Conservation (phyloP, 2,888 invertebrate species). For the Orthosia gothica region DNA sequence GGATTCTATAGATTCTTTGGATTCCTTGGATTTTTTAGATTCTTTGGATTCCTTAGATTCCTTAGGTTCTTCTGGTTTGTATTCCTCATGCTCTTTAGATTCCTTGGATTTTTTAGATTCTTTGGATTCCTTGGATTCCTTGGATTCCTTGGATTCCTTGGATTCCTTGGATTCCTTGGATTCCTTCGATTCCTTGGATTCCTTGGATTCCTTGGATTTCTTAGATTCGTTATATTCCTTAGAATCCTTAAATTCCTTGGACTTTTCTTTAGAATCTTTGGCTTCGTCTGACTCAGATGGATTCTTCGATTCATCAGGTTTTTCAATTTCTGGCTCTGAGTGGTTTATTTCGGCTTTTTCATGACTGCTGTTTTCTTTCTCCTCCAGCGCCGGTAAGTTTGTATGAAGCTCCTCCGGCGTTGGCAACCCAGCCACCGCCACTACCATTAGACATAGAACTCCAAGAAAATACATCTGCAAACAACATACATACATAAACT, state of each 20-base stretch:
- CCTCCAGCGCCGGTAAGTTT: constrained; percentile 40
- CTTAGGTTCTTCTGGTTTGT: constrained; percentile 24
- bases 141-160: constrained; percentile 2
- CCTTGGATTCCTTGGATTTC: constrained; percentile 18
- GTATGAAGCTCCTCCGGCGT: constrained; percentile 51
- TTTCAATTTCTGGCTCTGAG: not conserved
- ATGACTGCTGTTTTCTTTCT: constrained; percentile 2
- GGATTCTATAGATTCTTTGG: constrained; percentile 15
- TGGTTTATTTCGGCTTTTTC: constrained; percentile 20
- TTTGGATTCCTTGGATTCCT: constrained; percentile 9
- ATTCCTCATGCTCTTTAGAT: constrained; percentile 21
- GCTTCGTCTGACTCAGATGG: not conserved
- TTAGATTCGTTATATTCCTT: not conserved
- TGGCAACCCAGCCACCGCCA: constrained; percentile 71
- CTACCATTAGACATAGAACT: constrained; percentile 72
- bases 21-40: not conserved
- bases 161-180: constrained; percentile 5
- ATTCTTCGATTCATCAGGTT: not conserved
- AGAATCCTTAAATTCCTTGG: not conserved
- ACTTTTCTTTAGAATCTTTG: constrained; percentile 9
- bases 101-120: constrained; percentile 27
- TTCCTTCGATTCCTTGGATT: constrained; percentile 16
- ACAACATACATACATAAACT: constrained; percentile 1
- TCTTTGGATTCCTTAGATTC: constrained; percentile 26
- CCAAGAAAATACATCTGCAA: constrained; percentile 75